These are phyloP conservation scores for Girardia tigrina DNA, from an alignment of 2,888 invertebrate genomes.

Conservation along the genomic window DNA sequence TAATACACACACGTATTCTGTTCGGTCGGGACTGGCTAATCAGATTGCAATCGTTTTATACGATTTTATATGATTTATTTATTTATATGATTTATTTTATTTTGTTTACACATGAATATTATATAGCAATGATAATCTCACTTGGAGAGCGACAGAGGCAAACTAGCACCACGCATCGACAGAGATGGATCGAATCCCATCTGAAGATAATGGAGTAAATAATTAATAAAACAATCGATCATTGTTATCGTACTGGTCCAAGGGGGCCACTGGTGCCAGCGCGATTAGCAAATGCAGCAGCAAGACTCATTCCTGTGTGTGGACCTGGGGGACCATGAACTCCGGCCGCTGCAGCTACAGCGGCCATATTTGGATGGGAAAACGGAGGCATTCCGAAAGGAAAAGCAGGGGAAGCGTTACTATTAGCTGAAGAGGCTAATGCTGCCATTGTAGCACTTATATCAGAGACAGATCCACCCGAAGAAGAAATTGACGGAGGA, in stretches of 20 bases:
- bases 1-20: too few species aligned
- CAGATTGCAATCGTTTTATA: too few species aligned
- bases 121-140: background rate
- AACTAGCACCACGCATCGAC: slow-evolving; percentile 20
- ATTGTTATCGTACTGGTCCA: background rate
- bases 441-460: background rate
- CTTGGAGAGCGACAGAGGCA: slow-evolving; percentile 12
- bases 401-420: slow-evolving; percentile 6
- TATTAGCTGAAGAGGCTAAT: background rate
- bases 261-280: slow-evolving; percentile 4
- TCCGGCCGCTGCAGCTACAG: background rate
- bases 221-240: too few species aligned
- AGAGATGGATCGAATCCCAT: background rate
- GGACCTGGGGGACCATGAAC: slow-evolving; percentile 4
- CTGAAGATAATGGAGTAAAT: background rate
- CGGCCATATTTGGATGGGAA: slow-evolving; percentile 7
- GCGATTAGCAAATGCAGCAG: background rate
- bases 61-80: too few species aligned
- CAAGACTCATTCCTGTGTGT: background rate
- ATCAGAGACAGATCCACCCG: slow-evolving; percentile 9
- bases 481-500: background rate
- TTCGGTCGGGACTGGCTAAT: too few species aligned
- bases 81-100: too few species aligned
- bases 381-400: background rate
- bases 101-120: too few species aligned